phyloP scores from a whole-genome alignment of 2,797 vertebrate genomes.

The Cossypha caffra region DNA sequence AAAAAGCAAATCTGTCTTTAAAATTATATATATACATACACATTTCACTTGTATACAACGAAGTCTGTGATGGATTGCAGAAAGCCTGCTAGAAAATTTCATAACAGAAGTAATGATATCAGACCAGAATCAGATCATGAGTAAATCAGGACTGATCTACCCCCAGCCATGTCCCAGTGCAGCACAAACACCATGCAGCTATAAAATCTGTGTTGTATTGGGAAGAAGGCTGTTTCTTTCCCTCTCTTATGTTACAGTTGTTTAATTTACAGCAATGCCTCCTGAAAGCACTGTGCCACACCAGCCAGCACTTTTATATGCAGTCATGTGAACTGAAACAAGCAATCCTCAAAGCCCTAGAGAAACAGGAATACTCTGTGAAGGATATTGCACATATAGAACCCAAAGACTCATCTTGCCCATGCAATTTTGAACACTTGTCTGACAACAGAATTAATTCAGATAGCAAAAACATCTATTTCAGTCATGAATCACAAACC shows the following conservation, averaged over 20 bases:
- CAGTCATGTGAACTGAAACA: not conserved
- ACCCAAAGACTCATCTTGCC: not conserved
- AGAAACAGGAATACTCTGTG: not conserved
- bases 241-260: not conserved
- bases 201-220: not conserved
- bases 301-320: not conserved
- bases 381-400: not conserved
- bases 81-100: not conserved
- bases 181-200: not conserved
- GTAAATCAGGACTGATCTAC: not conserved
- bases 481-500: not conserved
- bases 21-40: not conserved
- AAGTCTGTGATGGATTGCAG: not conserved
- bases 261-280: not conserved
- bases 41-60: not conserved
- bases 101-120: not conserved
- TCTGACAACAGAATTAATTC: not conserved
- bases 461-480: not conserved
- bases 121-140: not conserved
- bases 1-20: not conserved
- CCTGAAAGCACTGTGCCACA: not conserved
- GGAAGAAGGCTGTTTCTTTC: not conserved
- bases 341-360: not conserved
- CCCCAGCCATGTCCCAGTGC: not conserved
- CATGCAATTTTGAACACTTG: not conserved